Percentiles rank a stretch among this genome's conserved stretches.
phyloP scores from a whole-genome alignment of 2,888 invertebrate species.

The Pristionchus arcanus region DNA sequence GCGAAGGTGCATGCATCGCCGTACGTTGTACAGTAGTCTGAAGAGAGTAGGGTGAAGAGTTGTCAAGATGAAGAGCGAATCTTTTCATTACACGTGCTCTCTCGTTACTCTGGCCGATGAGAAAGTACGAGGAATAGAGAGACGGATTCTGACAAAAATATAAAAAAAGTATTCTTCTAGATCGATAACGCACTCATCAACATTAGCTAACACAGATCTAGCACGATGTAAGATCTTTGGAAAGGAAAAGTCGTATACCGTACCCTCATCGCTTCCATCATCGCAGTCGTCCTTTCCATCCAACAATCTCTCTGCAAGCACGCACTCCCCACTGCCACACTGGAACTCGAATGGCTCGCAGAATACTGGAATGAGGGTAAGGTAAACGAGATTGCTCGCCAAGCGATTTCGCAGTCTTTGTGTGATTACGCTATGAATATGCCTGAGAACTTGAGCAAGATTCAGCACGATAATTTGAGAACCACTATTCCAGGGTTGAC shows the following conservation, averaged over 20 bases:
- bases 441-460: background rate
- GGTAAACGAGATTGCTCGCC: background rate
- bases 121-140: background rate
- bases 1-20: conserved; percentile 59
- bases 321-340: conserved; percentile 68
- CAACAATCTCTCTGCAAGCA: conserved; percentile 62
- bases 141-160: too few species aligned
- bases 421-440: background rate
- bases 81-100: background rate
- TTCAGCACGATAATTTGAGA: too few species aligned
- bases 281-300: conserved; percentile 68
- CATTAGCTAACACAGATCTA: too few species aligned
- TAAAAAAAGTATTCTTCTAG: background rate
- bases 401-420: too few species aligned
- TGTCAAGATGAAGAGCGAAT: too few species aligned
- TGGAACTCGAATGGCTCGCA: conserved; percentile 67
- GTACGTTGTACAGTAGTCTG: conserved; percentile 62
- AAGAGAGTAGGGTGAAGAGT: background rate
- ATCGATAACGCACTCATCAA: background rate
- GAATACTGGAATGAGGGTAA: conserved; percentile 51
- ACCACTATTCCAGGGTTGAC: too few species aligned
- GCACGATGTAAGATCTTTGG: background rate
- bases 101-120: background rate
- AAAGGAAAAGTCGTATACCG: background rate
- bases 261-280: conserved; percentile 67